These are phyloP conservation scores for Parnassius orleans DNA, from an alignment of 2,888 invertebrate genomes.

Conservation along the genomic window DNA sequence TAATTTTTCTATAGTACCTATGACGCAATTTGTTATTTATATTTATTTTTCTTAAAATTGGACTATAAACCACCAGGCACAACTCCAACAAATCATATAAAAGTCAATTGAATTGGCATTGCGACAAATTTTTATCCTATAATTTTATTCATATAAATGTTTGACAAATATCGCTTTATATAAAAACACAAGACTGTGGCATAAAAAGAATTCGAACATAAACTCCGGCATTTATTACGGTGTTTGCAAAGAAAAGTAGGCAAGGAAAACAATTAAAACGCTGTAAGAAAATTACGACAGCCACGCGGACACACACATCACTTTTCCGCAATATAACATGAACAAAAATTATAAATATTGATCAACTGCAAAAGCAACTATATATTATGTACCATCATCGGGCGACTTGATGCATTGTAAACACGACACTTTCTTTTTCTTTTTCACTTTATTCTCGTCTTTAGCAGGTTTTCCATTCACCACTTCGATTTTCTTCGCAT, in stretches of 20 bases:
- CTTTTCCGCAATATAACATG: constrained; percentile 11
- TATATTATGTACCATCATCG: constrained; percentile 72
- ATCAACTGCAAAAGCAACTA: constrained; percentile 25
- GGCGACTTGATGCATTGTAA: constrained; percentile 76
- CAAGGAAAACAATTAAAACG: constrained; percentile 34
- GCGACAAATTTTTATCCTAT: constrained; percentile 7
- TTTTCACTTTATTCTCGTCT: constrained; percentile 70
- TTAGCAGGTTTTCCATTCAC: constrained; percentile 63
- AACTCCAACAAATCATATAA: constrained; percentile 19
- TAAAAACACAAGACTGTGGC: constrained; percentile 2
- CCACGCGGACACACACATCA: neutral
- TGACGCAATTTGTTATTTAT: constrained; percentile 3
- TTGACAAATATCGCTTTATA: neutral
- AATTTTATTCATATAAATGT: constrained; percentile 7
- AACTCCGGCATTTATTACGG: constrained; percentile 27
- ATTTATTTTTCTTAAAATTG: constrained; percentile 18
- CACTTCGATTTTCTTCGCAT: constrained; percentile 40
- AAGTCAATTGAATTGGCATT: constrained; percentile 25
- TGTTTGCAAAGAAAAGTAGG: constrained; percentile 31
- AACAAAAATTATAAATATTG: constrained; percentile 25
- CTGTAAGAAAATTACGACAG: constrained; percentile 16
- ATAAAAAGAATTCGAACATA: constrained; percentile 20
- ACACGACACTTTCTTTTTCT: constrained; percentile 76
- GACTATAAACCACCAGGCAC: constrained; percentile 24
- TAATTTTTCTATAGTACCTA: neutral